A percentile compares a stretch with the other conserved stretches of the same genome.
Evolutionary conservation across 2,113 vertebrate genomes (phyloP).

Genomic region (Coturnix japonica): DNA sequence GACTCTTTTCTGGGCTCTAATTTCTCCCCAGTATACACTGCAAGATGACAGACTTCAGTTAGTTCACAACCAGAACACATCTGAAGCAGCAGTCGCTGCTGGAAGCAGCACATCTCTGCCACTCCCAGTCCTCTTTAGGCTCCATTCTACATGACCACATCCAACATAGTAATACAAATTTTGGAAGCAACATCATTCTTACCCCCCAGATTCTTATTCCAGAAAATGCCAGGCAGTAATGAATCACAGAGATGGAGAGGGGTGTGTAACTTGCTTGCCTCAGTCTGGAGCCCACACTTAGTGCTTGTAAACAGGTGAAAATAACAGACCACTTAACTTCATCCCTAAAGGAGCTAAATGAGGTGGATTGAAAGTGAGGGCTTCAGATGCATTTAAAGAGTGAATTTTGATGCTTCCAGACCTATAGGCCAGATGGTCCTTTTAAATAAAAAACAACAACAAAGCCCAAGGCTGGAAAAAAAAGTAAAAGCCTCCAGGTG

Average conservation of each 20-base stretch:
- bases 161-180: neutral
- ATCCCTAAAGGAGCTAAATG: constrained; percentile 37
- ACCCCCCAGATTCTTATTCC: neutral
- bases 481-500: constrained; percentile 69
- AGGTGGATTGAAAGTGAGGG: constrained; percentile 60
- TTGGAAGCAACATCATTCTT: neutral
- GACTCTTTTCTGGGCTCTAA: neutral
- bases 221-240: neutral
- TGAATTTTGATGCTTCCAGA: constrained; percentile 70
- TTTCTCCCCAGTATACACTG: neutral
- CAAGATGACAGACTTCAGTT: neutral
- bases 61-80: neutral
- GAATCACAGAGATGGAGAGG: neutral
- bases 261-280: neutral
- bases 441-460: neutral
- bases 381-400: constrained; percentile 57
- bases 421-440: constrained; percentile 59
- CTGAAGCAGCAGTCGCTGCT: neutral
- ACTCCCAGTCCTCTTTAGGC: neutral
- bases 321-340: neutral
- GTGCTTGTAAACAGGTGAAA: constrained; percentile 24
- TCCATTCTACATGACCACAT: accelerated
- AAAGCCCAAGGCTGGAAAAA: constrained; percentile 44
- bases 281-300: neutral
- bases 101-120: neutral